Evolutionary conservation across 2,113 vertebrate species (phyloP).

Genomic region (Planiliza haematocheilus): DNA sequence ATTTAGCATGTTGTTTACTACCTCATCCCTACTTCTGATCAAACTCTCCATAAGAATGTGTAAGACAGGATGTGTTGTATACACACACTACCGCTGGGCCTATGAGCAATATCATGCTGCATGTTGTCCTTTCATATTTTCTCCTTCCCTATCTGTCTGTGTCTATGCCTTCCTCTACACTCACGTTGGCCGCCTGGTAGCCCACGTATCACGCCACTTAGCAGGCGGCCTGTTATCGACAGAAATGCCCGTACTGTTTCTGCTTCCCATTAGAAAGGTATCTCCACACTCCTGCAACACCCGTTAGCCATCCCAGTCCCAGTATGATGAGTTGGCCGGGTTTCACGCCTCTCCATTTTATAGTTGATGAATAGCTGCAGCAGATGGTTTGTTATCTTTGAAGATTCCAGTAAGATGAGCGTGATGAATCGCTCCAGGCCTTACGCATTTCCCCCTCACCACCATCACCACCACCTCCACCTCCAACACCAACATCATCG

Average conservation of each 20-base stretch:
- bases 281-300: slow-evolving; percentile 84
- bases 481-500: slow-evolving; percentile 26
- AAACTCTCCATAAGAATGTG: neutral
- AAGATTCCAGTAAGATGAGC: slow-evolving; percentile 90
- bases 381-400: slow-evolving; percentile 95
- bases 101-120: neutral
- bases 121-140: slow-evolving; percentile 21
- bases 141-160: slow-evolving; percentile 33
- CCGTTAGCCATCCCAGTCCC: slow-evolving; percentile 84
- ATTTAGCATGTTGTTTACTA: too few relatives aligned
- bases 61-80: slow-evolving; percentile 6
- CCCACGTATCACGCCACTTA: slow-evolving; percentile 55
- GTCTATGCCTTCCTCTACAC: slow-evolving; percentile 10
- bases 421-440: slow-evolving; percentile 91
- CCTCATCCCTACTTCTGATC: neutral
- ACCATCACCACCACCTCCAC: neutral
- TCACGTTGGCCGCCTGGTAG: slow-evolving; percentile 9
- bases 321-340: slow-evolving; percentile 84
- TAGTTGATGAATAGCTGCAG: slow-evolving; percentile 91
- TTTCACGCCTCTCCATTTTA: slow-evolving; percentile 90
- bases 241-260: slow-evolving; percentile 65
- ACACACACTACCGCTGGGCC: neutral
- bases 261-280: slow-evolving; percentile 89
- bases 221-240: slow-evolving; percentile 55
- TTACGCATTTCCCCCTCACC: slow-evolving; percentile 48